Evolutionary conservation across 2,113 vertebrate species (phyloP), one percentile per base, ranked within the genome.

Genomic region (Osmerus eperlanus): DNA sequence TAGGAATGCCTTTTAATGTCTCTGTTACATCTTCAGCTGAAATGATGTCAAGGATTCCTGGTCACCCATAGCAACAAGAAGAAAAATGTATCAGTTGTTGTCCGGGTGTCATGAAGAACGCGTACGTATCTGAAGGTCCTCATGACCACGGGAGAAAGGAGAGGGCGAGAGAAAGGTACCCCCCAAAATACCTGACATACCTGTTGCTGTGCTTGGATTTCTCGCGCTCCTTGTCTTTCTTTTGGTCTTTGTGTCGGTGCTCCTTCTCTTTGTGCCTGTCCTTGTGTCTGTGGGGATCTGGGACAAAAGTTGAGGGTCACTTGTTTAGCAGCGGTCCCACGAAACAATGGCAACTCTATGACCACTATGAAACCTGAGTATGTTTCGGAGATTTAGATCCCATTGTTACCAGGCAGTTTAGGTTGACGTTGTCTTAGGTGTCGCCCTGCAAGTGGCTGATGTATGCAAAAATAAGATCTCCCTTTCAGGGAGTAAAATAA

Each of bases 221-320:
- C 81, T 96, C 95, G 73, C 95, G 90, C 70, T 97, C 96, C 80
- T 94, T 96, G 90, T 97, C 95, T 90, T 95, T 98, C 90, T 96
- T 98, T 89, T 98, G 95, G 77, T 98, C 96, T 94, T 96, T 98
- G 88, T 97, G 96, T 84, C 94, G 91, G 86, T 96, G 95, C 79
- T 98, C 96, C 90, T 95, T 94, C 82, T 98, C 95, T 94, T 95
- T 97, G 89, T 96, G 94, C 92, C 95, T 98, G 86, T 98, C 96
- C 93, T 95, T 98, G 83, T 96, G 94, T 93, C 95, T 98, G 89
- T 97, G 94, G 89, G 93, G 7, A 19, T 85, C 88, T 90, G 60
- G 0, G 15, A 75, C 11, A 71, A 62, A 82, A 16, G 9, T 52
- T 74, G 8, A 81, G 19, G 75, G 69, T 9, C n/a, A 62, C 5